phyloP scores from a whole-genome alignment of 2,113 vertebrate species.

The Phrynosoma platyrhinos region DNA sequence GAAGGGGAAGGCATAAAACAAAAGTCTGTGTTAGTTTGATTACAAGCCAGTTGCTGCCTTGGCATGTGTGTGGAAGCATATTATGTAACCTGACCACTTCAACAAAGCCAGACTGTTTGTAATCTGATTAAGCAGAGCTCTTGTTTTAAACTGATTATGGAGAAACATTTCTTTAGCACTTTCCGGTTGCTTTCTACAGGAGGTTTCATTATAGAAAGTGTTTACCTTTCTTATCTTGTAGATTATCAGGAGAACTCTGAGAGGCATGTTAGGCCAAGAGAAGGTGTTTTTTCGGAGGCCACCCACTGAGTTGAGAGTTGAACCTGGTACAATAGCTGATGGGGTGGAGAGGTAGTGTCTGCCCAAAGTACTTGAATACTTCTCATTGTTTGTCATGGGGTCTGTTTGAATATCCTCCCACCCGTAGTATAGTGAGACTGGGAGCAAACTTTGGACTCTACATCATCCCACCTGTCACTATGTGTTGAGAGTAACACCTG shows the following conservation, averaged over 20 bases:
- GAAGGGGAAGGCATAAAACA: background rate
- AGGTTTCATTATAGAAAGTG: background rate
- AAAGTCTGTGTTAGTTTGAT: background rate
- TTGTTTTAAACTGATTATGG: slow-evolving; percentile 31
- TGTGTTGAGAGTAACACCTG: background rate
- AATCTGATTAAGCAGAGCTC: slow-evolving; percentile 24
- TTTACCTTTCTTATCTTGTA: background rate
- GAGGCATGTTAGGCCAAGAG: background rate
- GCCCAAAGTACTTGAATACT: background rate
- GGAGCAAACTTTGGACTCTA: background rate
- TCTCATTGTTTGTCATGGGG: background rate
- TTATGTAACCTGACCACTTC: slow-evolving; percentile 7
- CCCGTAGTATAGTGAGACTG: background rate
- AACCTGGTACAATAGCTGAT: background rate
- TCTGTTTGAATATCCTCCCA: background rate
- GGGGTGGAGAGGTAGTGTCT: background rate
- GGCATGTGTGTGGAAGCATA: background rate
- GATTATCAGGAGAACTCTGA: slow-evolving; percentile 4
- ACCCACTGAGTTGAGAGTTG: background rate
- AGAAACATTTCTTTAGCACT: slow-evolving; percentile 12
- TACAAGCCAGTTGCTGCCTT: background rate
- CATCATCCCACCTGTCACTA: background rate
- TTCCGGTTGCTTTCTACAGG: background rate
- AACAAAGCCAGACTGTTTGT: slow-evolving; percentile 11
- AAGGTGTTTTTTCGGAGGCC: slow-evolving; percentile 1